Conservation (phyloP, 1,140 invertebrate species). For the Zaprionus inermis region DNA sequence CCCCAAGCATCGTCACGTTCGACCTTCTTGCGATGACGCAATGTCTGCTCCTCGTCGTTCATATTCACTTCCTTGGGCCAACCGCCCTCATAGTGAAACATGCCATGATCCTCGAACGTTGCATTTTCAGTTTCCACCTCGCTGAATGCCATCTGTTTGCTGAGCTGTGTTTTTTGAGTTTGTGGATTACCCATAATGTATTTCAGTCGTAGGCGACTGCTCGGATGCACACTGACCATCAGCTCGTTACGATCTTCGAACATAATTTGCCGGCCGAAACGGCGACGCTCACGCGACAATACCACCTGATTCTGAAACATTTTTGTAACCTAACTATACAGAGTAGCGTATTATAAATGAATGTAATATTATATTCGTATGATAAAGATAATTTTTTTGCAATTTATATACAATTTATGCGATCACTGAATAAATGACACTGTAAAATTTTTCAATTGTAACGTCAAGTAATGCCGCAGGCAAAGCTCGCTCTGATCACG, state of each 20-base stretch:
- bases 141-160: slow-evolving; percentile 86
- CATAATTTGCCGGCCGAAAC: slow-evolving; percentile 89
- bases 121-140: slow-evolving; percentile 86
- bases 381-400: not conserved
- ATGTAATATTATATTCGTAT: not conserved
- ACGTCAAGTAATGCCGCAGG: slow-evolving; percentile 4
- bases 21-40: slow-evolving; percentile 94
- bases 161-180: slow-evolving; percentile 86
- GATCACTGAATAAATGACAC: not conserved
- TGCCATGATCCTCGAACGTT: slow-evolving; percentile 86
- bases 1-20: slow-evolving; percentile 95
- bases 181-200: slow-evolving; percentile 90
- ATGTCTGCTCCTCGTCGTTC: slow-evolving; percentile 92
- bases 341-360: not conserved
- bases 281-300: slow-evolving; percentile 86
- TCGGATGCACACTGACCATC: slow-evolving; percentile 88
- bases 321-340: not conserved
- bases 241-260: slow-evolving; percentile 91
- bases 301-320: slow-evolving; percentile 68
- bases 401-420: too few relatives aligned
- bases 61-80: slow-evolving; percentile 97
- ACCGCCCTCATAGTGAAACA: slow-evolving; percentile 96
- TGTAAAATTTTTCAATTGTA: slow-evolving; percentile 7
- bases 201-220: slow-evolving; percentile 84
- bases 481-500: not conserved